phyloP scores from a whole-genome alignment of 2,888 invertebrate species.

The Pegoplata infirma region DNA sequence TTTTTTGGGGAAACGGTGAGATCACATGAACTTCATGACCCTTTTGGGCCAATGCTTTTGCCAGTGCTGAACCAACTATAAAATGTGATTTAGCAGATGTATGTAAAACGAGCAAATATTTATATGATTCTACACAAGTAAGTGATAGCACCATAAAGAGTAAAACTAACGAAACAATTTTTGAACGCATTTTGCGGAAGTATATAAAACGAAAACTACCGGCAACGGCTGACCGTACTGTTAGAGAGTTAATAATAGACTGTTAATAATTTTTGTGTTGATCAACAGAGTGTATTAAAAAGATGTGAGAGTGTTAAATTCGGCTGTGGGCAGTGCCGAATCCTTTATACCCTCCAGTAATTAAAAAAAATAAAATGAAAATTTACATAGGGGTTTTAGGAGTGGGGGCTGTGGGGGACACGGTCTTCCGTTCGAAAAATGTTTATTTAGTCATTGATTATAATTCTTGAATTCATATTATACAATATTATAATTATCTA shows the following conservation, averaged over 20 bases:
- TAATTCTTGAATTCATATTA: too few relatives aligned
- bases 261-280: background rate
- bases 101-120: slow-evolving; percentile 68
- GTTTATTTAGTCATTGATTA: too few relatives aligned
- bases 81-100: slow-evolving; percentile 70
- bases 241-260: background rate
- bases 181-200: background rate
- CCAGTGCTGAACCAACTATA: slow-evolving; percentile 73
- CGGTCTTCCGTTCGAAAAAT: too few relatives aligned
- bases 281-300: too few relatives aligned
- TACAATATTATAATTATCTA: too few relatives aligned
- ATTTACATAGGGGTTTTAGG: too few relatives aligned
- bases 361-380: too few relatives aligned
- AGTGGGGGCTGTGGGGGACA: too few relatives aligned
- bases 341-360: too few relatives aligned
- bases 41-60: slow-evolving; percentile 73
- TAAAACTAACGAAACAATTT: background rate
- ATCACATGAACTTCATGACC: slow-evolving; percentile 77
- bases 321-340: too few relatives aligned
- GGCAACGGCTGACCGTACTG: background rate
- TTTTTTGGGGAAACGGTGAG: slow-evolving; percentile 71
- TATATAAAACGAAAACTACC: background rate
- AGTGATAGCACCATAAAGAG: background rate
- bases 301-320: too few relatives aligned
- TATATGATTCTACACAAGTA: slow-evolving; percentile 64